Conservation (phyloP, 2,888 invertebrate genomes). For the Phengaris arion region DNA sequence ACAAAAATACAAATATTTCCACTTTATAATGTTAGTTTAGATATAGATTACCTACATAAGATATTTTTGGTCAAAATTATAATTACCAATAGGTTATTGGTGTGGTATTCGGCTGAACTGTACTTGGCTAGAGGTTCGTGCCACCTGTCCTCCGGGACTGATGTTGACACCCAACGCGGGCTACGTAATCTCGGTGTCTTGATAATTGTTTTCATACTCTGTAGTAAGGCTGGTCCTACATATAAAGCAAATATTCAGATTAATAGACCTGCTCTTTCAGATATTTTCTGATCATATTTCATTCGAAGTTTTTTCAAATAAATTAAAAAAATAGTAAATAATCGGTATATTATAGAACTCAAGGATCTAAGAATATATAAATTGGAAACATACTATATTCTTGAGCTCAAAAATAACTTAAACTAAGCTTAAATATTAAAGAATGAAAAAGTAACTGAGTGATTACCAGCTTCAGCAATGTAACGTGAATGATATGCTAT, state of each 20-base stretch:
- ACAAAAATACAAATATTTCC: too few relatives aligned
- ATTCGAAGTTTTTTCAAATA: too few relatives aligned
- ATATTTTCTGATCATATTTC: too few relatives aligned
- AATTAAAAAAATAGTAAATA: too few relatives aligned
- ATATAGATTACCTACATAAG: too few relatives aligned
- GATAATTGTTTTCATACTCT: conserved; percentile 79
- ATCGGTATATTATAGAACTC: too few relatives aligned
- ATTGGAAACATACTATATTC: not conserved
- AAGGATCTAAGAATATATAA: too few relatives aligned
- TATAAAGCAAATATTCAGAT: too few relatives aligned
- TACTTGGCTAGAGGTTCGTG: conserved; percentile 54
- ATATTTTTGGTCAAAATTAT: too few relatives aligned
- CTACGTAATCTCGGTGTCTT: conserved; percentile 81
- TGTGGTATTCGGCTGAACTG: conserved; percentile 90
- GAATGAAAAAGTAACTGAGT: too few relatives aligned
- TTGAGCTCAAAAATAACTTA: not conserved
- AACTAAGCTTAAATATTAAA: conserved; percentile 34
- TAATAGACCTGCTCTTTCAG: too few relatives aligned
- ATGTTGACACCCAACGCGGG: conserved; percentile 88
- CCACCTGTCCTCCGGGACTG: conserved; percentile 84
- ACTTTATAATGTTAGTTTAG: too few relatives aligned
- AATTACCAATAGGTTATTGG: conserved; percentile 84
- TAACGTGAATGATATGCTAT: conserved; percentile 93
- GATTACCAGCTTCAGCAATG: conserved; percentile 80
- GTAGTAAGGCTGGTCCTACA: conserved; percentile 72